Evolutionary conservation across 2,888 invertebrate genomes (phyloP).

Genomic region (Allygus modestus): DNA sequence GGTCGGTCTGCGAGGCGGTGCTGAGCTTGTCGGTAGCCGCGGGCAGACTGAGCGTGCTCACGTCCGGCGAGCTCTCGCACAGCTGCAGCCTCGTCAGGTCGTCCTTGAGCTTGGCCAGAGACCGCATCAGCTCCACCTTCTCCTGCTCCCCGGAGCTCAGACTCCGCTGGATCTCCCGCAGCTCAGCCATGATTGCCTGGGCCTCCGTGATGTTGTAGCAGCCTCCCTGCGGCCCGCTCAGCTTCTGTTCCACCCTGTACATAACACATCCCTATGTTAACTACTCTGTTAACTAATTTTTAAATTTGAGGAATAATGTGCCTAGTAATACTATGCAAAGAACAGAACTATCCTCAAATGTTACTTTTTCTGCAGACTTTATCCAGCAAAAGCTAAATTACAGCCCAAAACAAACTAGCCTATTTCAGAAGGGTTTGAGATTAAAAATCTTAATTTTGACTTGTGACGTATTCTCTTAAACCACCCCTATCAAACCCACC

Average conservation of each 20-base stretch:
- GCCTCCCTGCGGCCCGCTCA: conserved; percentile 86
- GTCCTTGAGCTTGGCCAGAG: conserved; percentile 94
- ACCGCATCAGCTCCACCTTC: conserved; percentile 95
- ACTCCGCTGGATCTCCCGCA: conserved; percentile 95
- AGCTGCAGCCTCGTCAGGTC: conserved; percentile 92
- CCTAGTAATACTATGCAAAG: neutral
- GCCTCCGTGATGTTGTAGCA: conserved; percentile 96
- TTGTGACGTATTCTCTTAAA: too few relatives aligned
- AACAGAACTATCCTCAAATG: conserved; percentile 1
- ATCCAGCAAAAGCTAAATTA: too few relatives aligned
- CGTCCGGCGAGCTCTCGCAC: conserved; percentile 87
- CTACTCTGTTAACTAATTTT: neutral
- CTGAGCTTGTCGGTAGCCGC: conserved; percentile 92
- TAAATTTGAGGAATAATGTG: too few relatives aligned
- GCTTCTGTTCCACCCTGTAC: conserved; percentile 90
- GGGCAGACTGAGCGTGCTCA: conserved; percentile 88
- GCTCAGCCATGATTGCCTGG: conserved; percentile 96
- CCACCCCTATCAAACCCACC: too few relatives aligned
- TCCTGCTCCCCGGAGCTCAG: conserved; percentile 95
- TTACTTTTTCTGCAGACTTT: too few relatives aligned
- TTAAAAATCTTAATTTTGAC: too few relatives aligned
- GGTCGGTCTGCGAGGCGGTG: conserved; percentile 97
- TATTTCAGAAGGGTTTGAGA: too few relatives aligned
- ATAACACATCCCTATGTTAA: too few relatives aligned
- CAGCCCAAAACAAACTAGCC: too few relatives aligned